Conservation (phyloP, 2,888 invertebrate species). For the Digitonthophagus gazella region DNA sequence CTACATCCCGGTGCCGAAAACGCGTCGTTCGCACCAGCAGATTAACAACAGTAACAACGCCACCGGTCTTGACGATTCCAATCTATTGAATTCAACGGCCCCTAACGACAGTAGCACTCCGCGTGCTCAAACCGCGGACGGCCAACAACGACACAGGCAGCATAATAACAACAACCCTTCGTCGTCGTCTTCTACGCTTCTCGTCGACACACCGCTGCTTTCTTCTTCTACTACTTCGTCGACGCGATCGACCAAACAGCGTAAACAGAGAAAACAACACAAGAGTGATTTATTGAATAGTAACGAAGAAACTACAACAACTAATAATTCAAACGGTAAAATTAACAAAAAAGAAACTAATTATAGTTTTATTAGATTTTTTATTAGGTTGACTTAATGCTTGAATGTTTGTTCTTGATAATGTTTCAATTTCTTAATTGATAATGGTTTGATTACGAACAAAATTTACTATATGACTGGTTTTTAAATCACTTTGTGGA, state of each 20-base stretch:
- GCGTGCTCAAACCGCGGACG: conserved; percentile 24
- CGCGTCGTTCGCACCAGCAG: conserved; percentile 1
- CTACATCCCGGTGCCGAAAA: conserved; percentile 23
- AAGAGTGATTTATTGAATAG: conserved; percentile 2
- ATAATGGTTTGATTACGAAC: no score
- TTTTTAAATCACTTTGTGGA: no score
- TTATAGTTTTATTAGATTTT: not conserved
- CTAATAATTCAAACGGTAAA: not conserved
- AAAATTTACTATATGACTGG: no score
- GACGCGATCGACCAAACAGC: conserved; percentile 19
- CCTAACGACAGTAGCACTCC: conserved; percentile 27
- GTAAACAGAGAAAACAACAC: conserved; percentile 13
- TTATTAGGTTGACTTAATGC: no score
- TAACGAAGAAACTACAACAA: not conserved
- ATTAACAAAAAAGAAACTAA: no score
- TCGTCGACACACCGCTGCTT: conserved; percentile 18
- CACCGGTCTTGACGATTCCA: not conserved
- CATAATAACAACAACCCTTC: conserved; percentile 22
- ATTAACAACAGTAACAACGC: not conserved
- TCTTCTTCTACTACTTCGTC: not conserved
- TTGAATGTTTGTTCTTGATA: no score
- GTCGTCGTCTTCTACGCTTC: conserved; percentile 26
- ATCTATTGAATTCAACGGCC: not conserved
- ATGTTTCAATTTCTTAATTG: no score
- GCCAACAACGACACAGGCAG: not conserved